Base-by-base conservation (phyloP, 2,888 invertebrate genomes). In the Hermodice carunculata region DNA sequence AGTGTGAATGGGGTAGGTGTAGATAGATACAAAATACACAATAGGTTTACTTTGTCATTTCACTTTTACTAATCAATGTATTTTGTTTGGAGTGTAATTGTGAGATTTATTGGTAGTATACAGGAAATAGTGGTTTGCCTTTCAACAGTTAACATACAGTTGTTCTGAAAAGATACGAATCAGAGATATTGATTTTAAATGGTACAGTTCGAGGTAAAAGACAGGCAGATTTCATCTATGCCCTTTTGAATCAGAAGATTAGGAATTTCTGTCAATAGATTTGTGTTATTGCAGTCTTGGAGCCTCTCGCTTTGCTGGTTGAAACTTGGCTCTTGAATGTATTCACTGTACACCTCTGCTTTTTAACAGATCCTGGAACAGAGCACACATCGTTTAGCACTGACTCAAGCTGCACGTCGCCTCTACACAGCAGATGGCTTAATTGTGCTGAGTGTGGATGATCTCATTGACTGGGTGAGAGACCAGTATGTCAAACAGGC, bases 391-490 rank as follows among this genome's bases (percentile, higher is more conserved):
- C 73, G 81, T 40, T 78, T 86, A 29, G 75, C 74, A 4, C 64
- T 85, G 73, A 78, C 67, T 53, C 78, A 74, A 62, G 81, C 82
- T 14, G 84, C 83, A 0, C 73, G 82, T 0, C 73, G 81, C 28
- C 74, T 85, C 54, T 86, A 81, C 67, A 80, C 82, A 3, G 78
- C 79, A 48, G 84, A 85, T 64, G 85, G 85, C 0, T 77, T 75
- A 0, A 56, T 82, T 48, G 72, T 85, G 14, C 71, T 85, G 44
- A 81, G 81, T 60, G 70, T 81, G 3, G 82, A 84, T 32, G 85
- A 85, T 64, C 75, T 86, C 3, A 73, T 84, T 2, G 74, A 76
- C 32, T 81, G 81, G 80, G 81, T 61, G 17, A 56, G 56, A 31
- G 69, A 69, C 6, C 51, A 77, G 31, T 71, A 71, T 29, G 70